phyloP scores from a whole-genome alignment of 2,888 invertebrate genomes.

The Mimumesa dahlbomi region DNA sequence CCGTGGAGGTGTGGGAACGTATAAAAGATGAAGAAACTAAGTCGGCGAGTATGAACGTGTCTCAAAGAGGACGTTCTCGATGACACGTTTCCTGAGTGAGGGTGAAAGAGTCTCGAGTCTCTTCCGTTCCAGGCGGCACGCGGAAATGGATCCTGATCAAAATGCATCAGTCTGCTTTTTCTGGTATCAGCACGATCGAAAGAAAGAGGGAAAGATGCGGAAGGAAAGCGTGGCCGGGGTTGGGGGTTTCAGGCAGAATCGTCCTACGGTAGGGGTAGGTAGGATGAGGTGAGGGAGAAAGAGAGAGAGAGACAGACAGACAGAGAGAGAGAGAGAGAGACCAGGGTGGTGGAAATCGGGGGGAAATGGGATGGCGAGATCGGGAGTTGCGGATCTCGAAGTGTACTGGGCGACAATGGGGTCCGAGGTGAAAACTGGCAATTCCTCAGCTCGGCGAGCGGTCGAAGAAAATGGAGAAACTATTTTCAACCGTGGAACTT shows the following conservation, averaged over 20 bases:
- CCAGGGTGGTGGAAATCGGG: constrained; percentile 42
- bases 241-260: constrained; percentile 26
- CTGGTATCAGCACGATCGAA: constrained; percentile 46
- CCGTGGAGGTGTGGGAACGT: constrained; percentile 14
- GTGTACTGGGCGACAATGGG: constrained; percentile 58
- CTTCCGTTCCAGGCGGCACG: constrained; percentile 46
- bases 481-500: constrained; percentile 65
- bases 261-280: constrained; percentile 18
- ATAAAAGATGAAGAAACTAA: constrained; percentile 51
- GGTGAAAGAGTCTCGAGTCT: constrained; percentile 41
- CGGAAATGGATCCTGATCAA: constrained; percentile 63
- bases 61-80: constrained; percentile 45
- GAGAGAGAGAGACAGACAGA: neutral
- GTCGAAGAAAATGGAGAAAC: constrained; percentile 69
- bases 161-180: constrained; percentile 60
- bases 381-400: constrained; percentile 52
- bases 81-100: constrained; percentile 44
- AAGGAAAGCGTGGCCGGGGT: neutral
- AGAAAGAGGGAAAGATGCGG: neutral
- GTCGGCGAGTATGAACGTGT: constrained; percentile 22
- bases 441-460: constrained; percentile 63
- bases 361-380: constrained; percentile 57
- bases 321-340: neutral
- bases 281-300: constrained; percentile 13
- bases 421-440: constrained; percentile 63